These are phyloP conservation scores for Bruchidius siliquastri DNA, from an alignment of 2,888 invertebrate species.

Conservation along the genomic window DNA sequence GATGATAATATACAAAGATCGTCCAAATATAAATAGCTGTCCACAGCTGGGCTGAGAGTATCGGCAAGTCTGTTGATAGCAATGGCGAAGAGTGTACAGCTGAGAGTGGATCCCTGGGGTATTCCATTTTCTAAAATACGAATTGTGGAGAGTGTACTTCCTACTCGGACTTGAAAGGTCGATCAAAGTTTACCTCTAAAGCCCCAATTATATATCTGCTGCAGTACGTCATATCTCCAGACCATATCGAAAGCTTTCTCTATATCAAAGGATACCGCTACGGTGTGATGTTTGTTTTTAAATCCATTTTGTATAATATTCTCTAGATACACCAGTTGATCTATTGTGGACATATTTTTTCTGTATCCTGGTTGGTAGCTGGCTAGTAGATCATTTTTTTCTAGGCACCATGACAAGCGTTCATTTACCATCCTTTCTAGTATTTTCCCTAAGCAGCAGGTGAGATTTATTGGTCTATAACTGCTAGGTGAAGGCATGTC, in stretches of 20 bases:
- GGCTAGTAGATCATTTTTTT: constrained; percentile 2
- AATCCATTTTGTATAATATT: constrained; percentile 6
- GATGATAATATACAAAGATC: constrained; percentile 4
- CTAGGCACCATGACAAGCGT: constrained; percentile 7
- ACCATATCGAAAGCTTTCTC: constrained; percentile 10
- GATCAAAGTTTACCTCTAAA: constrained; percentile 13
- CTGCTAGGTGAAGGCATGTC: neutral
- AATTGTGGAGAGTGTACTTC: constrained; percentile 1
- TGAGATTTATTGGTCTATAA: constrained; percentile 11
- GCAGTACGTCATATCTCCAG: constrained; percentile 16
- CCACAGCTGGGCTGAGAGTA: neutral
- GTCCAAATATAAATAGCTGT: constrained; percentile 10
- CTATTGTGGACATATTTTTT: constrained; percentile 1
- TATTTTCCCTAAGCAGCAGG: constrained; percentile 10
- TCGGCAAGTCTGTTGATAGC: constrained; percentile 13
- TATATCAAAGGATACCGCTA: constrained; percentile 9
- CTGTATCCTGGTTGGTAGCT: constrained; percentile 7
- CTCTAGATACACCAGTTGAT: constrained; percentile 5
- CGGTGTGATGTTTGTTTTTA: constrained; percentile 1
- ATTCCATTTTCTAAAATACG: constrained; percentile 15
- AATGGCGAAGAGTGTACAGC: constrained; percentile 14
- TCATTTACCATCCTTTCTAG: constrained; percentile 12
- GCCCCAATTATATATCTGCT: constrained; percentile 13
- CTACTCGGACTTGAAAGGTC: constrained; percentile 2
- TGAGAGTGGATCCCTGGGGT: constrained; percentile 18